Base-by-base conservation (phyloP, 53 echinoderm and acorn worm species). In the Echinarachnius parma region DNA sequence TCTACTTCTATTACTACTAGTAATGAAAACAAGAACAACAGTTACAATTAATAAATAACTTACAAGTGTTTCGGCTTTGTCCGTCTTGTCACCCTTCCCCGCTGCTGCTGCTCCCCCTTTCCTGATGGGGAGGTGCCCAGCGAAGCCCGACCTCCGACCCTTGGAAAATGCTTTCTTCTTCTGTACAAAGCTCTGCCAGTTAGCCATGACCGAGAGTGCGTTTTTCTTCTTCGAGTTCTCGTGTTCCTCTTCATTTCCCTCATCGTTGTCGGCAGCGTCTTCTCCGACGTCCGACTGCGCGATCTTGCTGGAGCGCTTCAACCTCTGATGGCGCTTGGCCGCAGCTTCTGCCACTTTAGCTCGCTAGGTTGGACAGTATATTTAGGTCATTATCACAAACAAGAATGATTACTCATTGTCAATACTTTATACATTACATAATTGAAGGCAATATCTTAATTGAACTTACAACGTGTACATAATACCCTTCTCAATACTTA, bases 71-170 rank as follows among this genome's bases (percentile, higher is more conserved):
- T n/a, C n/a, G n/a, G n/a, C n/a, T n/a, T n/a, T n/a, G 0, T 29
- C 22, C 16, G 23, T 28, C 16, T 58, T 49, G 28, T 44, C 62
- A 5, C 22, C 31, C 4, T 21, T 64, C 27, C 48, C 39, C 44
- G 20, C 46, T 20, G 26, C 81, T 19, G 31, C 22, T 16, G 45
- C 69, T 0, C 58, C 21, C 0, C 52, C 68, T 37, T 68, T 77
- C 65, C 54, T 82, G 9, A 55, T 71, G 9, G 74, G 78, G 19
- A 82, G 47, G 46, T 27, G 60, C 16, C 82, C 82, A 8, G 71
- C 69, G 9, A 66, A 66, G 9, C 82, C 66, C 19, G 82, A 37
- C 20, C 32, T 7, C 4, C 50, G 78, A 19, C 72, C 60, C 20
- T 63, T 24, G 62, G 72, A 55, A 31, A 75, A 25, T 13, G 56